phyloP scores from a whole-genome alignment of 2,113 vertebrate genomes.

The Bos javanicus region DNA sequence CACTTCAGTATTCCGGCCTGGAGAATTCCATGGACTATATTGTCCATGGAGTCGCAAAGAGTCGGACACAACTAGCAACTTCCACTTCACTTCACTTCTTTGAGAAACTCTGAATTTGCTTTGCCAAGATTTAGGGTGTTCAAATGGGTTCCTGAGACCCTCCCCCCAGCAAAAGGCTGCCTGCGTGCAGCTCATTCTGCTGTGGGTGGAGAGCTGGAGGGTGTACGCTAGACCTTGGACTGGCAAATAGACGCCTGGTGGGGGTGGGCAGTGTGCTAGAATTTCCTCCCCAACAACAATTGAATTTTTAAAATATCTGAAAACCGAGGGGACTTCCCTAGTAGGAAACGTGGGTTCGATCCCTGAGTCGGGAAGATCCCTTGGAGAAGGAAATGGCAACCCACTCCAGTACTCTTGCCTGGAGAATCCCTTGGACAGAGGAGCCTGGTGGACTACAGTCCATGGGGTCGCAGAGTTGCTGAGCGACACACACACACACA shows the following conservation, averaged over 20 bases:
- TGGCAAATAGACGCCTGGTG: not conserved
- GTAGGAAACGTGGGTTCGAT: not conserved
- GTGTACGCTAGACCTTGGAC: not conserved
- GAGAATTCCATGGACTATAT: not conserved
- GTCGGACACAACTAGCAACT: not conserved
- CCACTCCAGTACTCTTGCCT: not conserved
- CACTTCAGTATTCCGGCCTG: not conserved
- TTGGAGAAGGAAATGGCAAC: not conserved
- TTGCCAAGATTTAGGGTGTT: not conserved
- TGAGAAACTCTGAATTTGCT: not conserved
- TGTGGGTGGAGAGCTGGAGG: not conserved
- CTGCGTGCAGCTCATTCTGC: not conserved
- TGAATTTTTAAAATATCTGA: not conserved
- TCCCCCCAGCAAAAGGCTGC: not conserved
- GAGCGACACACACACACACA: not conserved
- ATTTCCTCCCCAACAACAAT: not conserved
- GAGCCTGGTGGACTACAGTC: not conserved
- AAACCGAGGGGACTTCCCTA: not conserved
- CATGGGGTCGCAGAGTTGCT: not conserved
- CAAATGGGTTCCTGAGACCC: not conserved
- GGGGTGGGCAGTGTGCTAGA: not conserved
- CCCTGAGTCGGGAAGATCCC: not conserved
- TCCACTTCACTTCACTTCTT: not conserved
- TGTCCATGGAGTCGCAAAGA: not conserved
- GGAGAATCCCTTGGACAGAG: not conserved